phyloP scores from a whole-genome alignment of 1,140 invertebrate species.

The Drosophila biarmipes region DNA sequence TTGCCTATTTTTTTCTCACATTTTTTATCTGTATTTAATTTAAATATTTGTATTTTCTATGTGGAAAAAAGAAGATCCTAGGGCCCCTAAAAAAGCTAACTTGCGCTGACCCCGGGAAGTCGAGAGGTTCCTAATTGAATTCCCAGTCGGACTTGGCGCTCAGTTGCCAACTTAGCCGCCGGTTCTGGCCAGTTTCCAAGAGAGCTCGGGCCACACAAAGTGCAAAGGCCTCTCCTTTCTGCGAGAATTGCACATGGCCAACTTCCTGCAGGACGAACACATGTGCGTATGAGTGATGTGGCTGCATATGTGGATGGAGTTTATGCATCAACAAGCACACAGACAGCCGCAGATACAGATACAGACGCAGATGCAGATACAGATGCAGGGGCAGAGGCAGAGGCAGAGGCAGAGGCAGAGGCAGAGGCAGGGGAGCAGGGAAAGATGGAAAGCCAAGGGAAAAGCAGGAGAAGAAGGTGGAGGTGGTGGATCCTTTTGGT shows the following conservation, averaged over 20 bases:
- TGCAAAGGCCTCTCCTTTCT: conserved; percentile 41
- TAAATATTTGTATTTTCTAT: not conserved
- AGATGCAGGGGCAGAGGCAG: not conserved
- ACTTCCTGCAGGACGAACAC: conserved; percentile 14
- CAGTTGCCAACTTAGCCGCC: conserved; percentile 26
- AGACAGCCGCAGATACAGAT: not conserved
- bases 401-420: not conserved
- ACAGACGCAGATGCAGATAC: conserved; percentile 1
- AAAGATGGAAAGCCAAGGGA: conserved; percentile 9
- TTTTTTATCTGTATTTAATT: too few species aligned
- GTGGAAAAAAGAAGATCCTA: not conserved
- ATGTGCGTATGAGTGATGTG: conserved; percentile 51
- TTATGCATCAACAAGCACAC: conserved; percentile 73
- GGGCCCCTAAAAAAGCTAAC: conserved; percentile 2
- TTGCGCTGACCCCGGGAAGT: conserved; percentile 28
- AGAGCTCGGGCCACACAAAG: conserved; percentile 17
- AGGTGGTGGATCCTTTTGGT: conserved; percentile 27
- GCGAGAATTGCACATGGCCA: conserved; percentile 14
- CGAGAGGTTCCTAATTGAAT: conserved; percentile 42
- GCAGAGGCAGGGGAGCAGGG: conserved; percentile 11
- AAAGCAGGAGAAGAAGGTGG: not conserved
- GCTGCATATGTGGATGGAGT: conserved; percentile 60
- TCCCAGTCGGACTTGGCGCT: conserved; percentile 28
- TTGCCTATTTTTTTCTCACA: too few species aligned
- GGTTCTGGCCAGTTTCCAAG: conserved; percentile 41